Evolutionary conservation across 1,140 invertebrate genomes (phyloP).

Genomic region (Macrostomum lignano): DNA sequence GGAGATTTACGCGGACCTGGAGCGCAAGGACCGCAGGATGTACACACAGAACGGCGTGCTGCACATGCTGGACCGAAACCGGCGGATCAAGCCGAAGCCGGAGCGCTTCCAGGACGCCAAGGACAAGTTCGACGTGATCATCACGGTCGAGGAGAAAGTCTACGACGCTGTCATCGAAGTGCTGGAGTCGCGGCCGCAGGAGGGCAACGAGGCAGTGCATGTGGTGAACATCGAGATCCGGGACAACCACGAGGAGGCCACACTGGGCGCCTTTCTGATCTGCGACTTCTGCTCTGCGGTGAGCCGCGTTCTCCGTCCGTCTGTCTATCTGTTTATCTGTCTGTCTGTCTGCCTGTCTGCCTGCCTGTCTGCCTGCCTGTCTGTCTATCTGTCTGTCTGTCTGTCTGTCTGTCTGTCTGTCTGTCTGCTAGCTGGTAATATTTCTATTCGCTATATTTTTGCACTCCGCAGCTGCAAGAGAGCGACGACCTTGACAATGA

Average conservation of each 20-base stretch:
- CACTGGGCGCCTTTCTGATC: conserved; percentile 93
- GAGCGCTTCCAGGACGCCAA: conserved; percentile 66
- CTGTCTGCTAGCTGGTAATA: neutral
- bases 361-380: too few relatives aligned
- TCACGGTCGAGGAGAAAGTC: conserved; percentile 89
- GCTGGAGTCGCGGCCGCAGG: conserved; percentile 20
- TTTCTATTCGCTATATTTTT: conserved; percentile 20
- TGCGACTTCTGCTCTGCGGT: conserved; percentile 68
- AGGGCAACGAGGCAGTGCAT: conserved; percentile 32
- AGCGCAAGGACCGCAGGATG: conserved; percentile 30
- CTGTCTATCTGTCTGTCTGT: too few relatives aligned
- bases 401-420: too few relatives aligned
- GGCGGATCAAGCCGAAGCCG: conserved; percentile 66
- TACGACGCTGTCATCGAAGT: conserved; percentile 64
- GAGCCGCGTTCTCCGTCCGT: conserved; percentile 11
- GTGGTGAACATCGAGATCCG: conserved; percentile 95
- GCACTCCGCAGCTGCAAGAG: conserved; percentile 59
- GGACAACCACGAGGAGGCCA: conserved; percentile 97
- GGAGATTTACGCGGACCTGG: conserved; percentile 77
- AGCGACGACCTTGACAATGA: conserved; percentile 85
- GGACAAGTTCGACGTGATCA: conserved; percentile 77
- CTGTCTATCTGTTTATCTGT: too few relatives aligned
- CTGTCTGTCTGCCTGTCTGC: too few relatives aligned
- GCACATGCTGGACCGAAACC: conserved; percentile 89
- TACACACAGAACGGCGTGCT: conserved; percentile 94